A percentile compares a stretch with the other conserved stretches of the same genome.
Conservation (phyloP, 2,888 invertebrate species). For the Spisula solida region DNA sequence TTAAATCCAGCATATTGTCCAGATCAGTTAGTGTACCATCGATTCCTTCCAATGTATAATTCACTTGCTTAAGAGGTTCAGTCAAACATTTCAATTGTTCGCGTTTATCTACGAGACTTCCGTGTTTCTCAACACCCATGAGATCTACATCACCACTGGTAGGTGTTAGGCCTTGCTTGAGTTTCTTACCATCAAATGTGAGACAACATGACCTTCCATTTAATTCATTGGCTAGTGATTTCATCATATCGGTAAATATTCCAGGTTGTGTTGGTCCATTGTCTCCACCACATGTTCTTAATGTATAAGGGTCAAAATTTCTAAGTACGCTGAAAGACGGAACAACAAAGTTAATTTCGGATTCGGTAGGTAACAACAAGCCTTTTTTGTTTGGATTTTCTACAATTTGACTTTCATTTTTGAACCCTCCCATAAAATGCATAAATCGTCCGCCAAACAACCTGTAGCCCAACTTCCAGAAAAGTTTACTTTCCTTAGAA, state of each 20-base stretch:
- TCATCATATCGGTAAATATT: conserved; percentile 43
- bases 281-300: neutral
- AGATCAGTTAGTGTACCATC: neutral
- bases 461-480: conserved; percentile 38
- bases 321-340: neutral
- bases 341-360: conserved; percentile 26
- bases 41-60: neutral
- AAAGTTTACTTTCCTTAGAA: conserved; percentile 27
- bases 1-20: no score
- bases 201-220: conserved; percentile 46
- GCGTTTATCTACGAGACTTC: neutral
- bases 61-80: neutral
- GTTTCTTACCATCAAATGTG: conserved; percentile 64
- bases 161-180: conserved; percentile 58
- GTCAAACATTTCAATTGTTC: neutral
- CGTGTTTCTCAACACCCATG: conserved; percentile 16
- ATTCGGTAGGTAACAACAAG: neutral
- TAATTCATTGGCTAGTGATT: neutral
- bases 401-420: neutral
- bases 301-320: neutral
- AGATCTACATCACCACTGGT: conserved; percentile 32
- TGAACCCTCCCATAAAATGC: conserved; percentile 41
- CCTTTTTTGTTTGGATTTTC: neutral
- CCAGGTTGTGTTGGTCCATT: conserved; percentile 24
- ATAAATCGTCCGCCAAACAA: conserved; percentile 32